Base-by-base conservation (phyloP, 1,140 invertebrate species). In the Liolophura sinensis region DNA sequence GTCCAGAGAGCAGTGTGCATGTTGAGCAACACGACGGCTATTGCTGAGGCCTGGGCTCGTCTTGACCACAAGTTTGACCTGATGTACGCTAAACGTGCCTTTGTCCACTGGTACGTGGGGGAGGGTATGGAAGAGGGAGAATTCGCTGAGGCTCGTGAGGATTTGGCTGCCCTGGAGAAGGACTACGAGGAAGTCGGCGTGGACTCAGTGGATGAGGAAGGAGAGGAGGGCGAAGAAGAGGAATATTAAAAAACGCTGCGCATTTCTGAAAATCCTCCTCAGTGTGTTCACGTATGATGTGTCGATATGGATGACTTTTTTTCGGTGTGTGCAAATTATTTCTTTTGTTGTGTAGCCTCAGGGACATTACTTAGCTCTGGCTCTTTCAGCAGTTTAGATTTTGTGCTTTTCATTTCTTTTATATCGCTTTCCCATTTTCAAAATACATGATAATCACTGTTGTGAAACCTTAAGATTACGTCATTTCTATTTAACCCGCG, bases 1-100 rank as follows among this genome's bases (percentile, higher is more conserved):
- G 74, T 75, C 7, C 72, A 73, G 61, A 57, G 76, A 15, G 76
- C 76, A 1, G 66, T 75, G 12, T 75, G 73, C 59, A 72, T 87
- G 12, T 89, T 74, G 71, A 89, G 89, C 78, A 92, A 92, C 79
- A 92, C 91, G 14, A 92, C 91, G 0, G 90, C 91, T n/a, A 89
- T 93, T 54, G 91, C 91, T 11, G 72, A 74, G 50, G 70, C 70
- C 12, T 71, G 47, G 91, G 83, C 84, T 50, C 73, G 86, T 52
- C 73, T 88, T 3, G 86, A 88, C 79, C 89, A 91, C 74, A 93
- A 93, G 83, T 93, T 92, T 79, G 91, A 93, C 78, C 81, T 93
- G 62, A 93, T 88, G 92, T 92, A 91, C 85, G 89, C 90, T 79
- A 92, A 93, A 78, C 65, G 78, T 51, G 77, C 78, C 16, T 80